A percentile compares a stretch with the other conserved stretches of the same genome.
phyloP scores from a whole-genome alignment of 2,888 invertebrate genomes.

The Lathronympha strigana region DNA sequence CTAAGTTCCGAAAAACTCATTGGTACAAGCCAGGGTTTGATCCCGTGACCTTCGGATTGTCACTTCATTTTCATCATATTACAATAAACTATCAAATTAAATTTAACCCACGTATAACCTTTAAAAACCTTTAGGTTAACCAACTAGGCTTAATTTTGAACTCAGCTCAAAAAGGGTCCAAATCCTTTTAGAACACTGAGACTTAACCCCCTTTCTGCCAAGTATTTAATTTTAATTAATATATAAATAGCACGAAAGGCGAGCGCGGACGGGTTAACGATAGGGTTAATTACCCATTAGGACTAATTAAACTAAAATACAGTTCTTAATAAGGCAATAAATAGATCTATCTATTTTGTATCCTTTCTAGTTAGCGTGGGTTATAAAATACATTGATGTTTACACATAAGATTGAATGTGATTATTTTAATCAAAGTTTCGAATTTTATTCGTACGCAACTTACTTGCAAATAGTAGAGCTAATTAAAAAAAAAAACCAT shows the following conservation, averaged over 20 bases:
- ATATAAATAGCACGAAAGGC: slow-evolving; percentile 39
- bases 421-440: too few species aligned
- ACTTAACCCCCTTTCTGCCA: background rate
- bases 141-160: background rate
- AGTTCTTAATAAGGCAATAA: slow-evolving; percentile 32
- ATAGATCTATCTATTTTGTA: slow-evolving; percentile 19
- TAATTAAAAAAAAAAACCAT: too few species aligned
- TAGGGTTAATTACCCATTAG: slow-evolving; percentile 43
- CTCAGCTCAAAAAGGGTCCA: background rate
- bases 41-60: too few species aligned
- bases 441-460: too few species aligned
- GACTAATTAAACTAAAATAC: slow-evolving; percentile 36
- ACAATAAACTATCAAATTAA: background rate
- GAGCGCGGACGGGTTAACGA: slow-evolving; percentile 37
- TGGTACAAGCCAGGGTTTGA: too few species aligned
- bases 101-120: slow-evolving; percentile 3
- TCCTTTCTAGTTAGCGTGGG: slow-evolving; percentile 1
- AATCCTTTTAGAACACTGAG: background rate
- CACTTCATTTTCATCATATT: too few species aligned
- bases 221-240: slow-evolving; percentile 32
- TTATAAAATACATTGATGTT: too few species aligned
- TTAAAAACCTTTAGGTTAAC: slow-evolving; percentile 20
- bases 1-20: too few species aligned
- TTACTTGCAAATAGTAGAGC: too few species aligned
- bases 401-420: too few species aligned